Conservation (phyloP, 2,797 vertebrate species). For the Paguma larvata region DNA sequence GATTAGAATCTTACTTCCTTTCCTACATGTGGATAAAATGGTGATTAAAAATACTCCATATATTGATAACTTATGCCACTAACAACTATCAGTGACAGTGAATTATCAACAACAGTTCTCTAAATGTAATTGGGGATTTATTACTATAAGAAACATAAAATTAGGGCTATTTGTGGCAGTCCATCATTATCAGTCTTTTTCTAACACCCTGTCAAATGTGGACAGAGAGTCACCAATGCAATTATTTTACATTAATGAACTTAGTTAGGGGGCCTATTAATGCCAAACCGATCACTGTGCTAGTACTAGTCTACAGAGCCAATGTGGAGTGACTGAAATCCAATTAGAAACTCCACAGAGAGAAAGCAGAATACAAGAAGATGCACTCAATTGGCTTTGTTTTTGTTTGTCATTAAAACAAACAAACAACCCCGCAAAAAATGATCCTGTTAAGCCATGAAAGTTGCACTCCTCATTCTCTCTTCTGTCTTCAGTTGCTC, state of each 20-base stretch:
- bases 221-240: not conserved
- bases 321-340: not conserved
- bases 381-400: not conserved
- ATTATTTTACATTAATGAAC: not conserved
- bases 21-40: not conserved
- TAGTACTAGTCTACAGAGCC: not conserved
- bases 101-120: not conserved
- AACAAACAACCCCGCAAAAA: not conserved
- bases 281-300: not conserved
- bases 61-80: not conserved
- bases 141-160: slow-evolving; percentile 37
- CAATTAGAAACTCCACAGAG: not conserved
- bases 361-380: not conserved
- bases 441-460: not conserved
- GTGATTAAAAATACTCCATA: not conserved
- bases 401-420: not conserved
- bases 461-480: not conserved
- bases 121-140: slow-evolving; percentile 63
- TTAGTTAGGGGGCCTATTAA: not conserved
- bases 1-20: slow-evolving; percentile 25
- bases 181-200: slow-evolving; percentile 40
- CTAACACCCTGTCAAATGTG: not conserved
- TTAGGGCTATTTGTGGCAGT: not conserved
- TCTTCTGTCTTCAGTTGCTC: not conserved
- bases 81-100: slow-evolving; percentile 16